Percentiles rank a stretch among this genome's conserved stretches.
phyloP scores from a whole-genome alignment of 23 tunicate genomes.

The Oikopleura albicans region DNA sequence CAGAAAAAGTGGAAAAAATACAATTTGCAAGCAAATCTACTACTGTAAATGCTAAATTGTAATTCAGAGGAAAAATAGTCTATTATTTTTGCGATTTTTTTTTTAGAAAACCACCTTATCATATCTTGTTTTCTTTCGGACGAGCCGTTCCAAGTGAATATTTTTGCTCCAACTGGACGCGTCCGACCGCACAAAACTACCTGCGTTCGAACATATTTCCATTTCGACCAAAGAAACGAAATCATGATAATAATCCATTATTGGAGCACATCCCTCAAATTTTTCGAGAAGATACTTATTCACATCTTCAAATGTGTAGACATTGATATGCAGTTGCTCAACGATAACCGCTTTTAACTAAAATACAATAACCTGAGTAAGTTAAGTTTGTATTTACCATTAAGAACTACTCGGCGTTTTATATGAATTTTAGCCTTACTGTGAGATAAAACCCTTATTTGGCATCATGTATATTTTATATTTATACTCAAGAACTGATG shows the following conservation, averaged over 20 bases:
- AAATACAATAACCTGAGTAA: neutral
- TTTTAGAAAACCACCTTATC: no score
- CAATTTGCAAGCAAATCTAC: no score
- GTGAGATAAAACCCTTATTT: no score
- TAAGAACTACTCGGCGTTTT: no score
- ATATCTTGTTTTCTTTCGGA: neutral
- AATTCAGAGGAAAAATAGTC: no score
- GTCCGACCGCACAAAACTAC: neutral
- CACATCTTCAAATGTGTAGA: conserved; percentile 12
- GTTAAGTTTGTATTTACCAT: no score
- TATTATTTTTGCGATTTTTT: no score
- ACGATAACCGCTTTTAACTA: conserved; percentile 2
- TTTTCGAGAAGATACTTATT: neutral
- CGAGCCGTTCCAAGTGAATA: conserved; percentile 4
- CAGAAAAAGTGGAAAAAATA: no score
- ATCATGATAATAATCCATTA: conserved; percentile 12
- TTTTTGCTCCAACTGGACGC: neutral
- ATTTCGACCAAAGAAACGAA: conserved; percentile 19
- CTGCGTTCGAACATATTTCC: conserved; percentile 9
- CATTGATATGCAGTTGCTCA: neutral
- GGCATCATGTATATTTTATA: no score
- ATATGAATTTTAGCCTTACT: no score
- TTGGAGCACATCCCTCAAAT: neutral
- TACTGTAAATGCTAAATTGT: no score
- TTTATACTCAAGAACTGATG: no score